phyloP scores from a whole-genome alignment of 2,113 vertebrate species.

The Hiodon alosoides region DNA sequence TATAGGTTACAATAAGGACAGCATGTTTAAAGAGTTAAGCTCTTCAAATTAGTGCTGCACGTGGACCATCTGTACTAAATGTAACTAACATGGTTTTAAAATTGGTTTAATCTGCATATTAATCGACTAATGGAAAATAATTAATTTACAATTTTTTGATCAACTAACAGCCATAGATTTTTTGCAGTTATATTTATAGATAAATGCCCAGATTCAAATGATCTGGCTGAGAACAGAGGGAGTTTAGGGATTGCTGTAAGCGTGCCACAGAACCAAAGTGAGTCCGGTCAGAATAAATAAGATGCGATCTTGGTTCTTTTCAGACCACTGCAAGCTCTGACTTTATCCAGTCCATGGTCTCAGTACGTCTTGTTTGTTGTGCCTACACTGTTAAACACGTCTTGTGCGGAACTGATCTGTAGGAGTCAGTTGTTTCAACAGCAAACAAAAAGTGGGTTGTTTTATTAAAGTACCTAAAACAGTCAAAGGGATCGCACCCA shows the following conservation, averaged over 20 bases:
- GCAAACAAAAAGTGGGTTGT: not conserved
- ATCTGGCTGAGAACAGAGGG: not conserved
- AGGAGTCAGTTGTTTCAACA: not conserved
- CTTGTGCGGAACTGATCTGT: constrained; percentile 7
- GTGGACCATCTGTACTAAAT: no score
- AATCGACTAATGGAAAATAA: no score
- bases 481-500: no score
- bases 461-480: not conserved
- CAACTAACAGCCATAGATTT: no score
- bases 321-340: not conserved
- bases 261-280: not conserved
- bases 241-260: no score
- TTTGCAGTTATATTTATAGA: no score
- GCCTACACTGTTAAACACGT: constrained; percentile 2
- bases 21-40: no score
- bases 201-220: not conserved
- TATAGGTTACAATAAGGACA: no score
- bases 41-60: no score
- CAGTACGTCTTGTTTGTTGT: not conserved
- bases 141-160: no score
- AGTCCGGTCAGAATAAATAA: not conserved
- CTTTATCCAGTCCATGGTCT: not conserved
- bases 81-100: no score
- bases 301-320: not conserved
- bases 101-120: no score